These are phyloP conservation scores for Enteromius thamalakanensis DNA, from an alignment of 2,797 vertebrate species.

Conservation along the genomic window DNA sequence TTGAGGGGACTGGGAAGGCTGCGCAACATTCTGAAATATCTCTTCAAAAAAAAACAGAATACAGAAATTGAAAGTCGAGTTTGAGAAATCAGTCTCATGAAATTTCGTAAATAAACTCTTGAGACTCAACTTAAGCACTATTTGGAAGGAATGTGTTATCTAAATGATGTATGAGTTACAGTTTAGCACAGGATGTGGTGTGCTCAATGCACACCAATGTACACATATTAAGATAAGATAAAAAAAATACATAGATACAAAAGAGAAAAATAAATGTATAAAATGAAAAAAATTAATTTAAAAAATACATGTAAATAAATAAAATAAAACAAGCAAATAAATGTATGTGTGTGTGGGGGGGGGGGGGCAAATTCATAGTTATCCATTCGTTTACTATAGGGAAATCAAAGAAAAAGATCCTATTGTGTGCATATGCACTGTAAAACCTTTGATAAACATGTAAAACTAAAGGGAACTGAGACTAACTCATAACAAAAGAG, in stretches of 20 bases:
- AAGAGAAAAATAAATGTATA: too few species aligned
- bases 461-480: neutral
- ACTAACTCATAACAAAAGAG: neutral
- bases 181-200: neutral
- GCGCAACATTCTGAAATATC: constrained; percentile 41
- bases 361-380: too few species aligned
- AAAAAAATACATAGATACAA: too few species aligned
- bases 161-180: neutral
- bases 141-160: constrained; percentile 17
- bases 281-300: too few species aligned
- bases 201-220: neutral
- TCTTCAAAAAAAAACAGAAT: constrained; percentile 10
- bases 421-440: neutral
- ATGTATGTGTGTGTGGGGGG: too few species aligned
- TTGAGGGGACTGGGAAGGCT: constrained; percentile 40
- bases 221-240: too few species aligned
- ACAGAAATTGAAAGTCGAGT: neutral
- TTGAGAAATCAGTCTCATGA: neutral
- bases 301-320: too few species aligned
- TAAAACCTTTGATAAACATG: neutral
- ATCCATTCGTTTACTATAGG: neutral
- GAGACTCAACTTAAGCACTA: neutral
- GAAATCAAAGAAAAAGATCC: neutral
- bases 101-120: neutral
- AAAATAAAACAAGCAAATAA: neutral